Conservation (phyloP, 2,113 vertebrate species). For the Hyla sarda region DNA sequence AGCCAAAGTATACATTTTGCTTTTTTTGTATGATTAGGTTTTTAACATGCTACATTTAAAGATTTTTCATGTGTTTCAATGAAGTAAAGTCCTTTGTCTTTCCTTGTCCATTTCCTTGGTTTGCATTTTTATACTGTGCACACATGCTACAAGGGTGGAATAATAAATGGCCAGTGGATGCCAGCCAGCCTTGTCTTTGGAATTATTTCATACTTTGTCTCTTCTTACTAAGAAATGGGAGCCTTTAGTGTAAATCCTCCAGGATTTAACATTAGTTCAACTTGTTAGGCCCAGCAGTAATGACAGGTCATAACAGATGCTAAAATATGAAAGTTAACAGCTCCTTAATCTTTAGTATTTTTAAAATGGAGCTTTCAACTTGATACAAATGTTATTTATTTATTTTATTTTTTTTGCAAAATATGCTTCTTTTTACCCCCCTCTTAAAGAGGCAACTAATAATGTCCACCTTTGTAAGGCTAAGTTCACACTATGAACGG, state of each 20-base stretch:
- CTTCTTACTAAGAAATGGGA: not conserved
- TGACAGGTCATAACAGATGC: not conserved
- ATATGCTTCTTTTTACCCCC: not conserved
- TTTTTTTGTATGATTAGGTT: too few relatives aligned
- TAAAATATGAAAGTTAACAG: not conserved
- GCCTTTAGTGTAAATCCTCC: not conserved
- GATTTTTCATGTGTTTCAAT: too few relatives aligned
- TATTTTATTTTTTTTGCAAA: too few relatives aligned
- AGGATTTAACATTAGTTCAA: not conserved
- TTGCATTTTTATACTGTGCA: constrained; percentile 25
- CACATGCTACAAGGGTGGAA: constrained; percentile 10
- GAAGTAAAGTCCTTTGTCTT: not conserved
- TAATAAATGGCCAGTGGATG: constrained; percentile 25
- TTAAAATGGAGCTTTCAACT: not conserved
- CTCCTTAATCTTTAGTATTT: not conserved
- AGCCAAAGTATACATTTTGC: too few relatives aligned
- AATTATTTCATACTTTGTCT: constrained; percentile 9
- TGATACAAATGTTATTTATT: not conserved
- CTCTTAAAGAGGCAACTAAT: not conserved
- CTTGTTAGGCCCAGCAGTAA: not conserved
- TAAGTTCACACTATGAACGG: too few relatives aligned
- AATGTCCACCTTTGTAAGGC: not conserved
- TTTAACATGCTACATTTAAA: too few relatives aligned
- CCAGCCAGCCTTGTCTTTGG: constrained; percentile 21
- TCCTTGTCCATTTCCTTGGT: not conserved